Percentiles rank a stretch among this genome's conserved stretches.
phyloP scores from a whole-genome alignment of 2,797 vertebrate species.

The Enteromius viviparus region DNA sequence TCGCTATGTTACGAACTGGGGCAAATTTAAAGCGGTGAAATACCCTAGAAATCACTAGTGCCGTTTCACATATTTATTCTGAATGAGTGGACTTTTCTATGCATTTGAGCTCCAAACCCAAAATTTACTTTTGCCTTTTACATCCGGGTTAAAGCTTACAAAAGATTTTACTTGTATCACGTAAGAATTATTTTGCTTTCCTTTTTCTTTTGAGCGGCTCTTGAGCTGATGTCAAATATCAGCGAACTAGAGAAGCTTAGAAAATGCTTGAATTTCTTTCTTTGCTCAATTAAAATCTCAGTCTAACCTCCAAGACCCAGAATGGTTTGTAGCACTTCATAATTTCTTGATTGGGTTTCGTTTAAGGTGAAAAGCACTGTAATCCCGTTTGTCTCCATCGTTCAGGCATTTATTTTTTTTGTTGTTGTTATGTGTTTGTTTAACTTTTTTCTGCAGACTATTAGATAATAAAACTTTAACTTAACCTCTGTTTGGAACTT shows the following conservation, averaged over 20 bases:
- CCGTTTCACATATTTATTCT: constrained; percentile 70
- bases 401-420: constrained; percentile 24
- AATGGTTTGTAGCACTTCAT: constrained; percentile 77
- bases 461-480: constrained; percentile 62
- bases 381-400: constrained; percentile 53
- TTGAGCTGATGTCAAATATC: constrained; percentile 19
- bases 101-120: constrained; percentile 64
- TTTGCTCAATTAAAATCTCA: constrained; percentile 32
- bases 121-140: constrained; percentile 37
- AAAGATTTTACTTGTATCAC: constrained; percentile 39
- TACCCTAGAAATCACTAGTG: background rate
- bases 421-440: constrained; percentile 59
- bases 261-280: constrained; percentile 16
- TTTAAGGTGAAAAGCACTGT: constrained; percentile 67
- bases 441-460: constrained; percentile 52
- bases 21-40: constrained; percentile 23
- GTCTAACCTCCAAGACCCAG: constrained; percentile 48
- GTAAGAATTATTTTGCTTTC: constrained; percentile 30
- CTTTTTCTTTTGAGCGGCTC: background rate
- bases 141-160: constrained; percentile 40
- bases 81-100: constrained; percentile 75
- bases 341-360: constrained; percentile 55
- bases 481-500: constrained; percentile 15
- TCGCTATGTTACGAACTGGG: constrained; percentile 9
- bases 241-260: constrained; percentile 3